phyloP scores from a whole-genome alignment of 2,888 invertebrate genomes.

The Epicampocera succincta region DNA sequence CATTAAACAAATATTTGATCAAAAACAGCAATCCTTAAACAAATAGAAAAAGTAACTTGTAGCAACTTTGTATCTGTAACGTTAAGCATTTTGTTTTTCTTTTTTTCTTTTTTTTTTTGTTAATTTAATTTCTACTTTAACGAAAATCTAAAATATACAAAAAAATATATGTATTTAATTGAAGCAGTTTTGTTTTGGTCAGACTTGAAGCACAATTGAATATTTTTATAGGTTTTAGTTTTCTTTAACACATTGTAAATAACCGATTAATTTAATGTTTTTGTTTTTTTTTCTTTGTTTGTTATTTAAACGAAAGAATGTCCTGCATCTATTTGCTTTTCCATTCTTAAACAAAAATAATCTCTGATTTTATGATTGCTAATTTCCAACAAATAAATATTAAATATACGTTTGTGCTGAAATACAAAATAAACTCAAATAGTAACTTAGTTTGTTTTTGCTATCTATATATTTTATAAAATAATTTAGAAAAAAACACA shows the following conservation, averaged over 20 bases:
- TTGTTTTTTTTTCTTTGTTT: neutral
- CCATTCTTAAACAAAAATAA: neutral
- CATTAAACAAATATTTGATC: slow-evolving; percentile 51
- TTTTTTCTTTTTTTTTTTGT: too few species aligned
- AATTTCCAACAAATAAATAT: slow-evolving; percentile 11
- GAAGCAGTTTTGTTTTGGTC: slow-evolving; percentile 21
- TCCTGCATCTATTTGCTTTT: slow-evolving; percentile 9
- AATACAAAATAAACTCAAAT: slow-evolving; percentile 10
- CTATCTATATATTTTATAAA: slow-evolving; percentile 62
- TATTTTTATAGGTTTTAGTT: slow-evolving; percentile 32
- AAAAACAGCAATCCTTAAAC: slow-evolving; percentile 33
- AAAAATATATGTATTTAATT: slow-evolving; percentile 1
- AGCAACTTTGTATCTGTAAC: slow-evolving; percentile 18
- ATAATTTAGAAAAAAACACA: slow-evolving; percentile 38
- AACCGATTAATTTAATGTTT: slow-evolving; percentile 27
- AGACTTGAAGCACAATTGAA: slow-evolving; percentile 57
- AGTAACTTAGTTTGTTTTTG: slow-evolving; percentile 58
- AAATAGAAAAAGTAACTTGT: slow-evolving; percentile 23
- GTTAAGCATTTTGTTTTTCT: slow-evolving; percentile 22
- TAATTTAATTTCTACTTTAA: slow-evolving; percentile 10
- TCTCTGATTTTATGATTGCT: neutral
- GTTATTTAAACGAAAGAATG: neutral
- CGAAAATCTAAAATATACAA: slow-evolving; percentile 2
- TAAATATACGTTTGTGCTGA: slow-evolving; percentile 9
- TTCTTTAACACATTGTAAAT: slow-evolving; percentile 58